Evolutionary conservation across 1,140 invertebrate species (phyloP).

Genomic region (Bombus sibiricus): DNA sequence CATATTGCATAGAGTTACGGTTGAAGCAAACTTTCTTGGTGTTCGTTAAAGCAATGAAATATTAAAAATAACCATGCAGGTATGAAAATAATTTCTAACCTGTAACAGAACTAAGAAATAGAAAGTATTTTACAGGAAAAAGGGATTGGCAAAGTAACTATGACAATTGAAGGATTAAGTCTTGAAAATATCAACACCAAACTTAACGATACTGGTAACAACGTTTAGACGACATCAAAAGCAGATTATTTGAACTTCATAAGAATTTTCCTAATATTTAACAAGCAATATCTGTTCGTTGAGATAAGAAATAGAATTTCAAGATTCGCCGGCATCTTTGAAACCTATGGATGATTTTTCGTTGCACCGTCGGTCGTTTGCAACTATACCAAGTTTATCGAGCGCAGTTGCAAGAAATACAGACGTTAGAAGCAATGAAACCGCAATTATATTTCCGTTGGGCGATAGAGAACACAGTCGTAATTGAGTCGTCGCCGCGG

Average conservation of each 20-base stretch:
- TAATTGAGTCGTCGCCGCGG: constrained; percentile 34
- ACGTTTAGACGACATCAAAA: not conserved
- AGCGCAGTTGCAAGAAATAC: not conserved
- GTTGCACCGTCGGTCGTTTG: not conserved
- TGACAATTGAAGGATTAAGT: too few species aligned
- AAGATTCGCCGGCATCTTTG: too few species aligned
- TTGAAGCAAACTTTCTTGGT: not conserved
- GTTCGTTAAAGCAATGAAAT: not conserved
- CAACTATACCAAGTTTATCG: constrained; percentile 1
- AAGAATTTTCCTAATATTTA: not conserved
- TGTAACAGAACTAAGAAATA: too few species aligned
- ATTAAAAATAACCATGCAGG: not conserved
- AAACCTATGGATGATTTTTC: not conserved
- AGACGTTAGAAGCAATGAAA: constrained; percentile 17
- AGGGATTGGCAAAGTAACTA: not conserved
- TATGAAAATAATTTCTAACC: too few species aligned
- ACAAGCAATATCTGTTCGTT: too few species aligned
- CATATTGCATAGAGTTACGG: not conserved
- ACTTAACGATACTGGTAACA: not conserved
- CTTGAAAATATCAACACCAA: too few species aligned
- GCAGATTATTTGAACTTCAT: not conserved
- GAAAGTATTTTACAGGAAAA: too few species aligned
- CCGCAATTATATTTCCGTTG: constrained; percentile 10
- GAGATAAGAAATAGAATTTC: too few species aligned
- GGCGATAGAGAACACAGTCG: constrained; percentile 19